Base-by-base conservation (phyloP, 2,113 vertebrate species). In the Echinops telfairi region DNA sequence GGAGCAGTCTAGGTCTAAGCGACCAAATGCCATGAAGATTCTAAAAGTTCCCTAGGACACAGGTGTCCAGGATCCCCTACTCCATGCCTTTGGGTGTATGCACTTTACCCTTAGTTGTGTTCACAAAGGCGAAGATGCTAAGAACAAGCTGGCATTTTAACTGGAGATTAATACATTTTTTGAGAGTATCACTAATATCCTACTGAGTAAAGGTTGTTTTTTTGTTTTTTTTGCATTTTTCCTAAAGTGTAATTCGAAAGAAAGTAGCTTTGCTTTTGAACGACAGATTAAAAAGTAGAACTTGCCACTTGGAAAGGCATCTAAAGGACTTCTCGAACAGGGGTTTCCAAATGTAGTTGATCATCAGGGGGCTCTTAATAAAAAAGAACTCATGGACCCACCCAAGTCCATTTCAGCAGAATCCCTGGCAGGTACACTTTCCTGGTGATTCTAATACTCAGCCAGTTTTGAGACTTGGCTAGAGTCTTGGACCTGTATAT, bases 11-110 rank as follows among this genome's bases (percentile, higher is more conserved):
- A 83, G 76, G 15, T 90, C 64, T 92, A 79, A 25, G 31, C 92
- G 75, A 96, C n/a, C 33, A 29, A 60, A 80, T 82, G 86, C 92
- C 88, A 95, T 96, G 68, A 47, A 83, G 66, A 58, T 79, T 47
- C 93, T 84, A 91, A 95, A 93, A 87, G 77, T 73, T 43, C 20
- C 64, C 17, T 81, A 66, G 84, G 58, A 83, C 93, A 91, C 9
- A 43, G 58, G 22, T 27, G 22, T 43, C 33, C 82, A 91, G 75
- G 17, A 62, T n/a, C 12, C 73, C 38, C 9, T 15, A 8, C 8
- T 36, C 43, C 76, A 78, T 17, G 25, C 6, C 15, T 14, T 2
- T n/a, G 2, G 4, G 20, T 58, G 1, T 83, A 17, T 87, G 9
- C 77, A 23, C 40, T 92, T 89, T 87, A 87, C 0, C 78, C 2